Evolutionary conservation across 1,140 invertebrate genomes (phyloP), one percentile per base, ranked within the genome.

Genomic region (Drosophila subobscura): DNA sequence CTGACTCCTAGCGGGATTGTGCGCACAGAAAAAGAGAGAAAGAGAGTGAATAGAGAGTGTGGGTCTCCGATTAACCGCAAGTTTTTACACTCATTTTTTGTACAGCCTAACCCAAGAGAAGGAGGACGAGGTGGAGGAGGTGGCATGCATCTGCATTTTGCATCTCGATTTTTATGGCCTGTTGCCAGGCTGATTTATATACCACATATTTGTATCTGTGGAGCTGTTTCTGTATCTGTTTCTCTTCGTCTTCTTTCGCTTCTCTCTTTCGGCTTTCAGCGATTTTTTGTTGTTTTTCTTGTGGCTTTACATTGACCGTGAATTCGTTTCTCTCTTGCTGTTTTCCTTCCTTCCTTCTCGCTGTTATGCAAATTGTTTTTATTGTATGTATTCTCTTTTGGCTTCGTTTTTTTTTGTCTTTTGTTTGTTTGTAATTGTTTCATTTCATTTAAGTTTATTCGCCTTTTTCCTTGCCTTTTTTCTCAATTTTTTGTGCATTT

Each of bases 261-360:
- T 25, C 8, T 27, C 3, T 23, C 45, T 37, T 5, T n/a, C 3
- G 2, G 14, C 0, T 20, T 60, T 33, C 14, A 10, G 29, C 29
- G 29, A 33, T 63, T 60, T 27, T 29, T 49, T 10, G n/a, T 40
- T 65, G 14, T 37, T 46, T 47, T 63, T 61, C 50, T 81, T 76
- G 61, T 52, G 74, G 51, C 61, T 75, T 81, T 70, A 68, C 77
- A 88, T 88, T 88, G 83, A 88, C 83, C 83, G 78, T 89, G 83
- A 88, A 88, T 83, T 83, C 49, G 40, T 56, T 67, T 60, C 44
- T 72, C 29, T 54, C 7, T 16, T 23, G 77, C 68, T 41, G 54
- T 44, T 59, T 27, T 55, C 45, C 29, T 50, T 54, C 29, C 14
- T 53, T 47, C 46, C 63, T 20, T 8, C 14, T 53, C 60, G 12